Evolutionary conservation across 2,888 invertebrate species (phyloP).

Genomic region (Pocota personata): DNA sequence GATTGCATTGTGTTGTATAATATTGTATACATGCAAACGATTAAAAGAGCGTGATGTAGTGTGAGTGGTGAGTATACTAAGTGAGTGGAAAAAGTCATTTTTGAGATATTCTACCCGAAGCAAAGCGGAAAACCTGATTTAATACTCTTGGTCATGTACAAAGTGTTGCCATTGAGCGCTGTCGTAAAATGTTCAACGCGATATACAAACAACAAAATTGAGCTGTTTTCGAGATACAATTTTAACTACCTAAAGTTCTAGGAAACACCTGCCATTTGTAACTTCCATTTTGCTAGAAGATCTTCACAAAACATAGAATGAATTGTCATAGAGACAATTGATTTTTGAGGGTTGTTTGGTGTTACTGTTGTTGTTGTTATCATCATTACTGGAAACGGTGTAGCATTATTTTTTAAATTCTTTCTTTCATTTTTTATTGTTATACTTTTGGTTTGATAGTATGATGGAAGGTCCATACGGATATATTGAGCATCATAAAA

Average conservation of each 20-base stretch:
- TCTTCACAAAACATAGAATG: no score
- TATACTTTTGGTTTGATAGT: neutral
- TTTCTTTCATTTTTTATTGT: neutral
- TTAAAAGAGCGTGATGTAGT: neutral
- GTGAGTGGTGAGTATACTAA: slow-evolving; percentile 14
- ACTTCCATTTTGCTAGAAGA: no score
- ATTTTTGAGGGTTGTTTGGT: no score
- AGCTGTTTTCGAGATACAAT: neutral
- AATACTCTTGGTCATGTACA: slow-evolving; percentile 8
- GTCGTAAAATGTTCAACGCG: neutral
- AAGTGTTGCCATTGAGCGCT: slow-evolving; percentile 43
- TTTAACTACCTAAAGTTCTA: neutral
- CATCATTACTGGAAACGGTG: no score
- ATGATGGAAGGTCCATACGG: neutral
- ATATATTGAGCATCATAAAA: neutral
- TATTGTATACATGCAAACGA: neutral
- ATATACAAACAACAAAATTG: neutral
- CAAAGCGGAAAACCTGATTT: slow-evolving; percentile 34
- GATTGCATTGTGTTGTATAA: slow-evolving; percentile 47
- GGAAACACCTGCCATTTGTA: neutral
- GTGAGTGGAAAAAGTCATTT: slow-evolving; percentile 41
- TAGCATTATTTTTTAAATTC: neutral
- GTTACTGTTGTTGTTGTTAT: no score
- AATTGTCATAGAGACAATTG: no score
- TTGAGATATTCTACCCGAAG: slow-evolving; percentile 37